These are phyloP conservation scores for Neotragus moschatus DNA, from an alignment of 2,113 vertebrate species.

Conservation along the genomic window DNA sequence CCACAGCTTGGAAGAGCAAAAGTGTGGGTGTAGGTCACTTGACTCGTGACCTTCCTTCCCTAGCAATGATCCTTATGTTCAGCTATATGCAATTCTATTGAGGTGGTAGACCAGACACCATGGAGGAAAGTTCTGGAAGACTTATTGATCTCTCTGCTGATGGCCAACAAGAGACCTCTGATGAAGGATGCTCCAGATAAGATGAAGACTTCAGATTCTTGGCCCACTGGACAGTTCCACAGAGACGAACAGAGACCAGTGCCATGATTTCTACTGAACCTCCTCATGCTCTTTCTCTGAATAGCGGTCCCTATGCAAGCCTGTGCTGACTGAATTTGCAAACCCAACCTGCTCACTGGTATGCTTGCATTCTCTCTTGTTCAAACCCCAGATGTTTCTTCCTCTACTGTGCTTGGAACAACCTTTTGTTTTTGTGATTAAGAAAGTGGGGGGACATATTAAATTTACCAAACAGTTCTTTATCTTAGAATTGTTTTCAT, in stretches of 20 bases:
- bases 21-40: rapidly evolving
- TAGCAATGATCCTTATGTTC: not conserved
- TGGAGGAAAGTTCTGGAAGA: not conserved
- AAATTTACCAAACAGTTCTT: not conserved
- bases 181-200: not conserved
- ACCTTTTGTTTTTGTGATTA: not conserved
- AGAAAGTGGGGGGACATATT: not conserved
- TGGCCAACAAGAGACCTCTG: not conserved
- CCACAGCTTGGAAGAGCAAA: not conserved
- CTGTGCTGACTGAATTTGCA: not conserved
- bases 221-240: not conserved
- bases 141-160: not conserved
- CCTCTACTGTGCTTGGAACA: not conserved
- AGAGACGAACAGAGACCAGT: not conserved
- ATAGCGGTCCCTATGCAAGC: not conserved
- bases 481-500: not conserved
- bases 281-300: not conserved
- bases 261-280: not conserved
- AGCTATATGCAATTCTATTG: not conserved
- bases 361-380: not conserved
- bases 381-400: not conserved
- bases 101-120: not conserved
- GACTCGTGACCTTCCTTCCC: rapidly evolving
- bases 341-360: not conserved
- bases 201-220: not conserved